Base-by-base conservation (phyloP, 2,797 vertebrate genomes). In the Sylvia borin region DNA sequence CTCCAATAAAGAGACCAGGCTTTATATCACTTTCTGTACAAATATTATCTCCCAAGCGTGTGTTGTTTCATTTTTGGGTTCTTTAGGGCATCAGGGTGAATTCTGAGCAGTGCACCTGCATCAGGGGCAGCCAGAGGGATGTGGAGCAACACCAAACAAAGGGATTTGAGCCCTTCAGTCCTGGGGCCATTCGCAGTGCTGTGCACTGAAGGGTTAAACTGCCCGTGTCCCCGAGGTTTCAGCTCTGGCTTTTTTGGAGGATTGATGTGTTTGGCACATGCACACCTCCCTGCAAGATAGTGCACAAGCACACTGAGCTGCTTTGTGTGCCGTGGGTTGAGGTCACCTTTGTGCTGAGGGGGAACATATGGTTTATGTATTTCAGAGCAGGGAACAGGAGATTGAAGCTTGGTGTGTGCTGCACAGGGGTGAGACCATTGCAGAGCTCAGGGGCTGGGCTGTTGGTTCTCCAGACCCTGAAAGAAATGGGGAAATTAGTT, bases 281-380 rank as follows among this genome's bases (percentile, higher is more conserved):
- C 78, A 42, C 61, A 9, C 51, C 45, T 74, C 89, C 68, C 86
- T 88, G 16, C 88, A 81, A 81, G 90, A 86, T 10, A 91, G 92
- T 0, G 50, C 92, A 13, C 62, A 17, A 3, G 61, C 57, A 76
- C 95, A 93, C 26, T 3, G 90, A 74, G 82, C 61, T 62, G 78
- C 92, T 95, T 71, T 91, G 93, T 94, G 89, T 0, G 0, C 88
- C 0, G 3, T 20, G 86, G 50, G 6, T 19, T 82, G 13, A 34
- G 93, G 76, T 83, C 92, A 85, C 79, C 95, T 82, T n/a, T 85
- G 88, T 88, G 93, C 93, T 15, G 38, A 15, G 72, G 79, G 64
- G 3, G 64, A 94, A 53, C 91, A 80, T 77, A n/a, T 80, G 91
- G 87, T 95, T 94, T 81, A 40, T 94, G 88, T 92, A 80, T 77